These are phyloP conservation scores for Linnaemya tessellans DNA, from an alignment of 2,888 invertebrate genomes.

Conservation along the genomic window DNA sequence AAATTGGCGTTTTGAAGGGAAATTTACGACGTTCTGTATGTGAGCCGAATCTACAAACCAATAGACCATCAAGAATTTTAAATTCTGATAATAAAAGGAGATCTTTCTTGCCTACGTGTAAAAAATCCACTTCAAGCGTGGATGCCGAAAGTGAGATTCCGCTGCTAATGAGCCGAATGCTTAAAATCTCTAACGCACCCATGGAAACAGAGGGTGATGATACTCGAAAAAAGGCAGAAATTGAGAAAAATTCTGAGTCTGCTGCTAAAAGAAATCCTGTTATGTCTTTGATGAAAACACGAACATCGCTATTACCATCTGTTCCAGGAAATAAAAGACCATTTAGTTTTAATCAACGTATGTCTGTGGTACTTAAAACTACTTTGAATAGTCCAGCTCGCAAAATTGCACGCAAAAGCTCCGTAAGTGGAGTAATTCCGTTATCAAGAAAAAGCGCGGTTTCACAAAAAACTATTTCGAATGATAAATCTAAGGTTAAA, in stretches of 20 bases:
- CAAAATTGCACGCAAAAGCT: conserved; percentile 74
- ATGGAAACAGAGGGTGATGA: neutral
- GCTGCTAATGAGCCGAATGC: conserved; percentile 76
- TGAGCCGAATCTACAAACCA: conserved; percentile 70
- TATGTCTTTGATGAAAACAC: neutral
- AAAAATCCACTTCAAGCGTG: conserved; percentile 36
- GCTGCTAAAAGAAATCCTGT: conserved; percentile 36
- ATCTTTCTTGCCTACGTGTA: conserved; percentile 56
- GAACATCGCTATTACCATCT: conserved; percentile 66
- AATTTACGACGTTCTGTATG: conserved; percentile 62
- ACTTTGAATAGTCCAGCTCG: conserved; percentile 81
- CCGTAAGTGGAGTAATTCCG: conserved; percentile 27
- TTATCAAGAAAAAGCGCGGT: conserved; percentile 57
- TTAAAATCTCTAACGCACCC: conserved; percentile 75
- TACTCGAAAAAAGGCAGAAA: neutral
- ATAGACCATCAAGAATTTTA: conserved; percentile 72
- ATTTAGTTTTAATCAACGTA: conserved; percentile 77
- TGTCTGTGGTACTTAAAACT: conserved; percentile 81
- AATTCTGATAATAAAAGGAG: conserved; percentile 52
- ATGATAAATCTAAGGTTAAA: conserved; percentile 11
- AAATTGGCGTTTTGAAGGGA: conserved; percentile 28
- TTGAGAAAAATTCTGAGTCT: conserved; percentile 15
- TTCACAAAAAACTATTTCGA: conserved; percentile 15
- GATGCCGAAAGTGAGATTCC: conserved; percentile 76
- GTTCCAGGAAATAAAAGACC: conserved; percentile 73